Evolutionary conservation across 2,888 invertebrate species (phyloP).

Genomic region (Rhopalosiphum nymphaeae): DNA sequence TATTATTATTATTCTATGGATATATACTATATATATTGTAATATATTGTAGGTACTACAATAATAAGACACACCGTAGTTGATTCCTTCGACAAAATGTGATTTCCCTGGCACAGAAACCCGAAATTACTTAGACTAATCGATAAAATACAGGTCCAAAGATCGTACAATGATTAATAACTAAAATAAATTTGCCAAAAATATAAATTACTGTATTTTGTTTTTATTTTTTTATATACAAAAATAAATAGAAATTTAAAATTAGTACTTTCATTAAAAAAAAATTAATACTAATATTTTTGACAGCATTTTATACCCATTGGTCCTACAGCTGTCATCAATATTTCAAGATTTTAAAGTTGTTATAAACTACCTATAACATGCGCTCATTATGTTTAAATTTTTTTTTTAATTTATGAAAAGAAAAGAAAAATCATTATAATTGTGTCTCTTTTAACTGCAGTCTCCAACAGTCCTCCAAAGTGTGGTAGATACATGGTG

Average conservation of each 20-base stretch:
- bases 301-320: neutral
- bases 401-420: too few species aligned
- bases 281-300: too few species aligned
- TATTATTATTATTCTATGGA: too few species aligned
- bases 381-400: too few species aligned
- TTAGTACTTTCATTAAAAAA: too few species aligned
- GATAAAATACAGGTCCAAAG: neutral
- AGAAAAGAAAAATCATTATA: too few species aligned
- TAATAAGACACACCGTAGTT: neutral
- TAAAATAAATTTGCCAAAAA: neutral
- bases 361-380: too few species aligned
- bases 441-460: too few species aligned
- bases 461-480: too few species aligned
- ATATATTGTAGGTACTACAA: neutral
- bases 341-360: neutral
- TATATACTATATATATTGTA: neutral
- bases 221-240: neutral
- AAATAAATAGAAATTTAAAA: neutral
- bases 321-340: neutral
- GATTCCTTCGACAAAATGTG: neutral
- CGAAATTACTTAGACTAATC: neutral
- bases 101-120: neutral
- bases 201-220: neutral
- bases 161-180: neutral
- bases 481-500: too few species aligned